Evolutionary conservation across 2,113 vertebrate genomes (phyloP).

Genomic region (Panthera tigris): DNA sequence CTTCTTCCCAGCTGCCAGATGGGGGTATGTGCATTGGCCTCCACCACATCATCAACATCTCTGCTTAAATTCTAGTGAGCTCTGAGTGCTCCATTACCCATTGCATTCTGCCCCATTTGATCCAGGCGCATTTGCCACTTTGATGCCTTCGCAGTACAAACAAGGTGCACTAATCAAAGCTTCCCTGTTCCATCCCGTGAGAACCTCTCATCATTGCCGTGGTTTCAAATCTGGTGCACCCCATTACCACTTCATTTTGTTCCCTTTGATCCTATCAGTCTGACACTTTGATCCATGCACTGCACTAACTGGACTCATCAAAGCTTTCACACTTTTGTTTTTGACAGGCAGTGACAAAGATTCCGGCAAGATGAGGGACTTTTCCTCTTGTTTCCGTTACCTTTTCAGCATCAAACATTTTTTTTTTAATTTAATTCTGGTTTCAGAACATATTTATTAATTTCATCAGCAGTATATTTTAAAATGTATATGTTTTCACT

Average conservation of each 20-base stretch:
- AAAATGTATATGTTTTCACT: background rate
- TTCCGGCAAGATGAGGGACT: background rate
- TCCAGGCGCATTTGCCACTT: constrained; percentile 70
- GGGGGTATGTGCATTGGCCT: background rate
- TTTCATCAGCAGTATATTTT: background rate
- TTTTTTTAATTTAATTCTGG: background rate
- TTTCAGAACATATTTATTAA: background rate
- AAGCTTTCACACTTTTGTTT: constrained; percentile 48
- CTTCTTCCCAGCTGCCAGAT: constrained; percentile 70
- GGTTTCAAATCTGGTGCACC: constrained; percentile 20
- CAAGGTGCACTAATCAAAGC: constrained; percentile 75
- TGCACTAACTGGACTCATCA: constrained; percentile 40
- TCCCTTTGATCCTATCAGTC: constrained; percentile 63
- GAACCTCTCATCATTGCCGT: constrained; percentile 42
- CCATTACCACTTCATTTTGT: constrained; percentile 54
- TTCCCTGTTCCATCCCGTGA: background rate
- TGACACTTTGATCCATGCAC: constrained; percentile 65
- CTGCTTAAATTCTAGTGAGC: constrained; percentile 48
- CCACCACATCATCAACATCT: constrained; percentile 19
- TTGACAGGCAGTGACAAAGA: constrained; percentile 42
- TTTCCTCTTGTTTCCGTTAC: background rate
- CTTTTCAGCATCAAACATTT: constrained; percentile 15
- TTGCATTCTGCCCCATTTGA: constrained; percentile 80
- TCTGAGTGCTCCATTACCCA: constrained; percentile 71
- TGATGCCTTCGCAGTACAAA: constrained; percentile 71